Conservation (phyloP, 2,113 vertebrate genomes). For the Suncus etruscus region DNA sequence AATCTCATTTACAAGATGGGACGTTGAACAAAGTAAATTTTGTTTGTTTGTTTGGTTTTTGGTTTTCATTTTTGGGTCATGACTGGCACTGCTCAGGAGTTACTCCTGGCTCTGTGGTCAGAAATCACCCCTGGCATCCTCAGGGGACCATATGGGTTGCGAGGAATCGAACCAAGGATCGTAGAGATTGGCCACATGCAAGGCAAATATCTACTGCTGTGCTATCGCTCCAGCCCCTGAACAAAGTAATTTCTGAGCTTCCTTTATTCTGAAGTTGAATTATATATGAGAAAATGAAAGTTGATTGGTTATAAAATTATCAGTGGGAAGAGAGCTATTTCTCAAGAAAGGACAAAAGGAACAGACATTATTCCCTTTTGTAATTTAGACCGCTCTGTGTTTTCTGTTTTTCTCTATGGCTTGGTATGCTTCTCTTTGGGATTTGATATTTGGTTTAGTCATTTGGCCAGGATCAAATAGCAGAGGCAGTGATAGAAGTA, state of each 20-base stretch:
- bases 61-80: too few relatives aligned
- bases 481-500: constrained; percentile 46
- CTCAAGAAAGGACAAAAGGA: constrained; percentile 8
- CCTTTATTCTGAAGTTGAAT: not conserved
- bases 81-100: too few relatives aligned
- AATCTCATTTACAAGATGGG: constrained; percentile 30
- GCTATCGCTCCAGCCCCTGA: too few relatives aligned
- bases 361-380: not conserved
- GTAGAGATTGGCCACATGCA: too few relatives aligned
- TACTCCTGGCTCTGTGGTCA: too few relatives aligned
- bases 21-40: not conserved
- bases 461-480: constrained; percentile 37
- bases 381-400: constrained; percentile 5
- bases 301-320: not conserved
- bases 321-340: not conserved
- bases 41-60: too few relatives aligned
- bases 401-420: constrained; percentile 5
- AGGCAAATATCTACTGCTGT: too few relatives aligned
- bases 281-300: not conserved
- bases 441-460: constrained; percentile 55
- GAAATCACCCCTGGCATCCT: too few relatives aligned
- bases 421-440: constrained; percentile 24
- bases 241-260: not conserved
- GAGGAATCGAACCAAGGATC: too few relatives aligned
- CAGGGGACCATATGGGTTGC: too few relatives aligned